Conservation (phyloP, 2,888 invertebrate species). For the Drosophila mimetica region DNA sequence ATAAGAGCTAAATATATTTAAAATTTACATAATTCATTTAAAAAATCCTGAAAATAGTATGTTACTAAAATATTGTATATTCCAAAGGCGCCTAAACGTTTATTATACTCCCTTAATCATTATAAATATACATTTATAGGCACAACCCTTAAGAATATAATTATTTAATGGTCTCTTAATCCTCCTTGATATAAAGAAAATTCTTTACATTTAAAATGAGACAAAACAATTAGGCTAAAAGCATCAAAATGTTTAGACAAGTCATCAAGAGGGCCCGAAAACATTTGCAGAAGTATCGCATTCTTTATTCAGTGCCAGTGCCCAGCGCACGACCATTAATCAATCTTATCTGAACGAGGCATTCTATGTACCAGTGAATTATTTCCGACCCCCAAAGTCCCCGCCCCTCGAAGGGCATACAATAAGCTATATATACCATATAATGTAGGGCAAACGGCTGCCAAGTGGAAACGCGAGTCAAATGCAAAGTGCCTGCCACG, state of each 20-base stretch:
- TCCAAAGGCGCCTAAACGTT: no score
- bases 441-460: constrained; percentile 1
- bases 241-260: not conserved
- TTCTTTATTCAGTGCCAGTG: constrained; percentile 16
- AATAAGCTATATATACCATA: not conserved
- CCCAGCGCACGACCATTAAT: constrained; percentile 23
- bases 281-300: constrained; percentile 4
- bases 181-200: no score
- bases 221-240: constrained; percentile 1
- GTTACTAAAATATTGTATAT: no score
- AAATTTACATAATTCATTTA: no score
- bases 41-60: no score
- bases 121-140: no score
- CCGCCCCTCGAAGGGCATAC: constrained; percentile 15
- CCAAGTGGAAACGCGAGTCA: constrained; percentile 28
- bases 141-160: no score
- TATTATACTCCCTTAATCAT: no score
- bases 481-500: constrained; percentile 47
- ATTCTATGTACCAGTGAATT: constrained; percentile 20
- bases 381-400: constrained; percentile 1
- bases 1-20: no score
- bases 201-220: not conserved
- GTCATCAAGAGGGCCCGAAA: constrained; percentile 2
- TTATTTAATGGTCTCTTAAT: no score
- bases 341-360: constrained; percentile 25